These are phyloP conservation scores for Ariolimax columbianus DNA, from an alignment of 2,888 invertebrate species.

Conservation along the genomic window DNA sequence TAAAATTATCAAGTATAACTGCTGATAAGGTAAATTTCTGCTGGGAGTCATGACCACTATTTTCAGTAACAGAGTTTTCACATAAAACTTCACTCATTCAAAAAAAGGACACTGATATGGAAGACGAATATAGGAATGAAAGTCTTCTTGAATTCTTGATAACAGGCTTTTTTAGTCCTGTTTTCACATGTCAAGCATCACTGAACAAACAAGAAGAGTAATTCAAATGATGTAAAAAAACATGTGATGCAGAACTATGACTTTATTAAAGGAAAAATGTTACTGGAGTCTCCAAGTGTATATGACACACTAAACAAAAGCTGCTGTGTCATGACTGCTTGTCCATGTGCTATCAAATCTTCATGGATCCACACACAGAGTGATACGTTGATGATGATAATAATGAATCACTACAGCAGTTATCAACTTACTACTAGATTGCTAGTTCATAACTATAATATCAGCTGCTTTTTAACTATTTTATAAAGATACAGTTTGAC, in stretches of 20 bases:
- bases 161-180: neutral
- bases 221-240: neutral
- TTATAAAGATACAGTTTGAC: neutral
- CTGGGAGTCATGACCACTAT: neutral
- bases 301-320: neutral
- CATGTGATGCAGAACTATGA: neutral
- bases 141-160: neutral
- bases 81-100: neutral
- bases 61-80: no score
- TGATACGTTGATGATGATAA: slow-evolving; percentile 13
- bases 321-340: neutral
- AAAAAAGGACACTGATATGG: neutral
- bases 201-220: neutral
- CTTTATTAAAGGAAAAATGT: neutral
- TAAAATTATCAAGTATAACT: neutral
- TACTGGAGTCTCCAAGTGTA: neutral
- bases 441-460: neutral
- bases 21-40: neutral
- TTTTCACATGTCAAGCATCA: neutral
- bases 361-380: neutral
- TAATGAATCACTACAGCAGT: neutral
- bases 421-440: neutral
- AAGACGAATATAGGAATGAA: neutral
- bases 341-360: neutral
- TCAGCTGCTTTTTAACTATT: neutral